Conservation (phyloP, 2,888 invertebrate species). For the Carterocephalus palaemon region DNA sequence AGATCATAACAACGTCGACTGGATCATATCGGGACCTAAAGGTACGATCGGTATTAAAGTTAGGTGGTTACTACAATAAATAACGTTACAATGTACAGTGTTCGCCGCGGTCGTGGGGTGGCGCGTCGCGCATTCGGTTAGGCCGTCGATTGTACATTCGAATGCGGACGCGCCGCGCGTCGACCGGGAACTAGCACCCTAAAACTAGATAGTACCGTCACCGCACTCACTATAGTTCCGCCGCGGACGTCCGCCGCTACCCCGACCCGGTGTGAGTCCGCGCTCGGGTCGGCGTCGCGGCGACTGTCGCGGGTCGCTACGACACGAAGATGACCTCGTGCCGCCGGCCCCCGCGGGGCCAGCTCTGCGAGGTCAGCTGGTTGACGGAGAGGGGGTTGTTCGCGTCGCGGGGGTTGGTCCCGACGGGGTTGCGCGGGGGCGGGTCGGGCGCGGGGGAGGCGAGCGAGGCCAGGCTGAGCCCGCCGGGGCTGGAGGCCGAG, state of each 20-base stretch:
- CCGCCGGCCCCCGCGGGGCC: slow-evolving; percentile 63
- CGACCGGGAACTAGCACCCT: slow-evolving; percentile 49
- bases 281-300: too few species aligned
- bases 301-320: slow-evolving; percentile 56
- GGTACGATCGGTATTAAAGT: slow-evolving; percentile 24
- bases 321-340: slow-evolving; percentile 76
- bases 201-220: slow-evolving; percentile 38
- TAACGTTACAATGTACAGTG: slow-evolving; percentile 32
- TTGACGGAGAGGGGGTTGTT: slow-evolving; percentile 96
- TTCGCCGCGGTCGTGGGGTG: slow-evolving; percentile 31
- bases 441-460: slow-evolving; percentile 89
- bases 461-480: slow-evolving; percentile 75
- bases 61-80: slow-evolving; percentile 30
- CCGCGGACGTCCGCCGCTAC: slow-evolving; percentile 49
- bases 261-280: slow-evolving; percentile 32
- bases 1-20: slow-evolving; percentile 59
- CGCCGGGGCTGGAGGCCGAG: slow-evolving; percentile 73
- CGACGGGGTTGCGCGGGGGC: slow-evolving; percentile 86
- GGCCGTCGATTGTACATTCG: slow-evolving; percentile 31
- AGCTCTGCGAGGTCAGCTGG: slow-evolving; percentile 87
- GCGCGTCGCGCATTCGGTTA: slow-evolving; percentile 59
- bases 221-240: slow-evolving; percentile 32
- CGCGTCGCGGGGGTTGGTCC: slow-evolving; percentile 93
- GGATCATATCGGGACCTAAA: slow-evolving; percentile 42
- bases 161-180: slow-evolving; percentile 51